phyloP scores from a whole-genome alignment of 2,797 vertebrate genomes.

The Rhincodon typus region DNA sequence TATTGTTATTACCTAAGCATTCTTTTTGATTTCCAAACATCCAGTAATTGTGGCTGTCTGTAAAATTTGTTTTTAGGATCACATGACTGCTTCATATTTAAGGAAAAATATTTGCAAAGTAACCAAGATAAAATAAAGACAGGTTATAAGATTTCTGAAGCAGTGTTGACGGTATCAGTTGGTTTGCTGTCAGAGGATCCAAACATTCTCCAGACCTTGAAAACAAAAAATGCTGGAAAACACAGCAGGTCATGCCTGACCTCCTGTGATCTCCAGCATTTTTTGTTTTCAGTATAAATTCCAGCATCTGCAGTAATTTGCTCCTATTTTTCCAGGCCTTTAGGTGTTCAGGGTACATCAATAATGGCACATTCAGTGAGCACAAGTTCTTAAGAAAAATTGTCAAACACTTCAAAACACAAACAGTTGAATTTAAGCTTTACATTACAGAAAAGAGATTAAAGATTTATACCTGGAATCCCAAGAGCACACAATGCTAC shows the following conservation, averaged over 20 bases:
- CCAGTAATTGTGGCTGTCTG: neutral
- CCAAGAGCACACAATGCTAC: conserved; percentile 25
- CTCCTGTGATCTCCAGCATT: too few species aligned
- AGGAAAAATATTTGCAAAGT: neutral
- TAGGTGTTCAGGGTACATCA: neutral
- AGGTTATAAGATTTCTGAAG: neutral
- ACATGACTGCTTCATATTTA: neutral
- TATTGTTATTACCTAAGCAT: neutral
- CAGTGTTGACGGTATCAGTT: neutral
- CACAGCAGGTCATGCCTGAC: too few species aligned
- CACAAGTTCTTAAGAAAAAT: neutral
- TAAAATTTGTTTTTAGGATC: neutral
- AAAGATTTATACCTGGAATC: conserved; percentile 34
- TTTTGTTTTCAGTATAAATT: too few species aligned
- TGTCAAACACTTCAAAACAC: neutral
- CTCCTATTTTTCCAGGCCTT: neutral
- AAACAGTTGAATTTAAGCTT: neutral
- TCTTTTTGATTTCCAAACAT: neutral
- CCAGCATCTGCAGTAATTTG: too few species aligned
- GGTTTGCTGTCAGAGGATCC: neutral
- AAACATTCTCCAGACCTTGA: too few species aligned
- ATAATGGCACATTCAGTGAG: too few species aligned
- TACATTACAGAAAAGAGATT: neutral
- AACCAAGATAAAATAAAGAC: neutral
- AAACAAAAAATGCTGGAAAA: neutral